phyloP scores from a whole-genome alignment of 2,113 vertebrate genomes.

The Mesoclemmys tuberculata region DNA sequence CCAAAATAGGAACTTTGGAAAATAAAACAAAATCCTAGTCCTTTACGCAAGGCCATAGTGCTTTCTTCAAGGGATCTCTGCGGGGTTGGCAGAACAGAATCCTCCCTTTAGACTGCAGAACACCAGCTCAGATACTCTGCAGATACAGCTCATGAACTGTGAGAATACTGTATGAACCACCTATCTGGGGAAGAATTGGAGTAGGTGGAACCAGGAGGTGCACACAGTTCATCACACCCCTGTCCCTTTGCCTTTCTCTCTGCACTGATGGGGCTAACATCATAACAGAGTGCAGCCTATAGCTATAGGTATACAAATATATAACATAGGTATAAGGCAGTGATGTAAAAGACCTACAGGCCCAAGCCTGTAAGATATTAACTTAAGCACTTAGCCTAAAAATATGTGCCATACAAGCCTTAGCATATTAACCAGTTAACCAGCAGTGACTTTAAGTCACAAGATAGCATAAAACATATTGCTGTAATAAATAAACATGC shows the following conservation, averaged over 20 bases:
- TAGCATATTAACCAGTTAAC: neutral
- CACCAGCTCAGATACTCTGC: neutral
- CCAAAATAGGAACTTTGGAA: neutral
- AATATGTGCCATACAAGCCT: neutral
- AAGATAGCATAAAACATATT: neutral
- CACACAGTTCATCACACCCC: neutral
- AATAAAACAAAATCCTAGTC: neutral
- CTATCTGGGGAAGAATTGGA: neutral
- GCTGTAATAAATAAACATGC: neutral
- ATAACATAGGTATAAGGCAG: neutral
- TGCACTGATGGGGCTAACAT: rapidly evolving
- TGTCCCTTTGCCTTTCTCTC: neutral
- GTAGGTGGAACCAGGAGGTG: neutral
- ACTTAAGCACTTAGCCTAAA: neutral
- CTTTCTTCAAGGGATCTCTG: neutral
- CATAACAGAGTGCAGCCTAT: neutral
- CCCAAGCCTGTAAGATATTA: neutral
- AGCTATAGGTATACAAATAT: neutral
- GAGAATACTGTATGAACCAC: neutral
- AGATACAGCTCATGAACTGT: neutral
- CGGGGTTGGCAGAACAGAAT: neutral
- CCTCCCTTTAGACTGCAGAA: neutral
- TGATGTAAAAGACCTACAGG: neutral
- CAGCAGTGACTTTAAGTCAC: neutral
- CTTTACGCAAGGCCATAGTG: neutral